phyloP scores from a whole-genome alignment of 2,113 vertebrate genomes.

The Callorhinus ursinus region DNA sequence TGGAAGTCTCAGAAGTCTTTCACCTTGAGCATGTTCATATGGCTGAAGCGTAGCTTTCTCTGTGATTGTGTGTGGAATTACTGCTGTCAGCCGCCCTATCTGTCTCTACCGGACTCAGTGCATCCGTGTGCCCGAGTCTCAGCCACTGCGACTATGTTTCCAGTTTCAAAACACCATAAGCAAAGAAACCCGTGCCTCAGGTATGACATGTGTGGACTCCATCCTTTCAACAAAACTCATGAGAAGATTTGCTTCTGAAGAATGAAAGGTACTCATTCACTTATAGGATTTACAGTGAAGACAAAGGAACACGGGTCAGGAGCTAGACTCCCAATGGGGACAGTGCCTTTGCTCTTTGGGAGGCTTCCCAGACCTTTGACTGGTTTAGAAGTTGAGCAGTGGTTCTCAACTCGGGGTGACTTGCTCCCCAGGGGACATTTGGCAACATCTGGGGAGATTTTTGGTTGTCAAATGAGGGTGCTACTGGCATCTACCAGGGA shows the following conservation, averaged over 20 bases:
- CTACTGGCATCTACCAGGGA: not conserved
- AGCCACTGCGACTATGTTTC: not conserved
- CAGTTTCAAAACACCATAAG: not conserved
- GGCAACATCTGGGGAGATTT: not conserved
- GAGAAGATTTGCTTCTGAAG: not conserved
- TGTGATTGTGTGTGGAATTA: not conserved
- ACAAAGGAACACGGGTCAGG: not conserved
- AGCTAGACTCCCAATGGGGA: not conserved
- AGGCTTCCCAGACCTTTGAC: not conserved
- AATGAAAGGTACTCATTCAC: not conserved
- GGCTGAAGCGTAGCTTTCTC: not conserved
- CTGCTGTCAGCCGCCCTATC: not conserved
- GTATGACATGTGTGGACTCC: not conserved
- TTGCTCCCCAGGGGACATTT: not conserved
- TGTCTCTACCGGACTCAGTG: not conserved
- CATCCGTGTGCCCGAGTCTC: not conserved
- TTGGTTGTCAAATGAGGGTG: not conserved
- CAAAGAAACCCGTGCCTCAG: not conserved
- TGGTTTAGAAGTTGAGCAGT: not conserved
- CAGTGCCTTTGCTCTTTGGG: not conserved
- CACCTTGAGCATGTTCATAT: not conserved
- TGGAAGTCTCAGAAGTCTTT: not conserved
- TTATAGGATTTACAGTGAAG: not conserved
- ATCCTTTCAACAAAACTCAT: not conserved
- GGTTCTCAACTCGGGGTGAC: not conserved